Conservation (phyloP, 2,797 vertebrate species). For the Cossypha heuglini region DNA sequence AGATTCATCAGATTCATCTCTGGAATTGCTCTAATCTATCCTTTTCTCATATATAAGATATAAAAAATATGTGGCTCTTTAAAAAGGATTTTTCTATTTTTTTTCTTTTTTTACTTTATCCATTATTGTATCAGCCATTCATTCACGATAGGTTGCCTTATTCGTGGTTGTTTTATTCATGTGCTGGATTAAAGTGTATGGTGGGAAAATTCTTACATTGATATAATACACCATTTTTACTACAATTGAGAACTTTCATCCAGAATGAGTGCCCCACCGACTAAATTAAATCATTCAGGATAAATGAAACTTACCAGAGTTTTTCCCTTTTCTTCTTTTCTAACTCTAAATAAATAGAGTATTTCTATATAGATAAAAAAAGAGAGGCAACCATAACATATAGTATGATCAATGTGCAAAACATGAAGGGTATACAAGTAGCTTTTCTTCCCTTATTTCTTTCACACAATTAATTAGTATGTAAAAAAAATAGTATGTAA, state of each 20-base stretch:
- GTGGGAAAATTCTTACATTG: not conserved
- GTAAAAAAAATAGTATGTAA: too few relatives aligned
- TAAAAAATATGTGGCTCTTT: not conserved
- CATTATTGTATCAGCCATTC: not conserved
- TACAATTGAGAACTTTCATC: not conserved
- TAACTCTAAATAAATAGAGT: not conserved
- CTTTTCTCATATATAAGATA: not conserved
- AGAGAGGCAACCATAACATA: not conserved
- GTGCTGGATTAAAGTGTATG: not conserved
- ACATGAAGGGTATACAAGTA: not conserved
- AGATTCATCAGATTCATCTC: not conserved
- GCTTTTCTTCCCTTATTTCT: not conserved
- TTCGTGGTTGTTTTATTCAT: not conserved
- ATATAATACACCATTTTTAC: not conserved
- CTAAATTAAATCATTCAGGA: not conserved
- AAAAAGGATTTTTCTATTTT: not conserved
- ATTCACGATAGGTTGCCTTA: not conserved
- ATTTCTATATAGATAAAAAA: not conserved
- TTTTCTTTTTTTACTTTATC: not conserved
- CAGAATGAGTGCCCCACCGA: not conserved
- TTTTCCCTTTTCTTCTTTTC: not conserved
- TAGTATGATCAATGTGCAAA: not conserved
- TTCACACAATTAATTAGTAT: not conserved
- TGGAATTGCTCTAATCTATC: not conserved
- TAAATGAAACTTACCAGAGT: not conserved